These are phyloP conservation scores for Philantomba maxwellii DNA, from an alignment of 2,113 vertebrate species.

Conservation along the genomic window DNA sequence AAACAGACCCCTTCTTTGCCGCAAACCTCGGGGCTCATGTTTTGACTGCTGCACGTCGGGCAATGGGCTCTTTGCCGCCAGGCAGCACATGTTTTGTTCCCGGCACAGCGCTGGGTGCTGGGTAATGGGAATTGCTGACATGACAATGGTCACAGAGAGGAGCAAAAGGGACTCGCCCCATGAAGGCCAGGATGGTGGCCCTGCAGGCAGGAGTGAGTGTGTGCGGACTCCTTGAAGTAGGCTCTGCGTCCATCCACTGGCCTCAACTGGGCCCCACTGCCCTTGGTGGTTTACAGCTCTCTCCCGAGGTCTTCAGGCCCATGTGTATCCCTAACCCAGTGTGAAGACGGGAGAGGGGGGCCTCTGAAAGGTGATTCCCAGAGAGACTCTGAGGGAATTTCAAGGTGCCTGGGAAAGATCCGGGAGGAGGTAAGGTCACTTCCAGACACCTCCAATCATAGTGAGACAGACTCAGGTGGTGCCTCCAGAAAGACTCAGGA, in stretches of 20 bases:
- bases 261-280: neutral
- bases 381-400: neutral
- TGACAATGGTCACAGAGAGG: neutral
- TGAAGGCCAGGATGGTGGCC: neutral
- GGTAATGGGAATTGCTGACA: neutral
- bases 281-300: neutral
- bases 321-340: neutral
- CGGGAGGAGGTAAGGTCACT: neutral
- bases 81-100: neutral
- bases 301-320: neutral
- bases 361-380: neutral
- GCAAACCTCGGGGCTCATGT: neutral
- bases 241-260: neutral
- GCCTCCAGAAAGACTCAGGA: neutral
- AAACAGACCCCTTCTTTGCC: neutral
- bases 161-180: accelerated
- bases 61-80: neutral
- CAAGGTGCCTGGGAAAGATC: neutral
- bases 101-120: accelerated
- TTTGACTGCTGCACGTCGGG: neutral
- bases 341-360: accelerated
- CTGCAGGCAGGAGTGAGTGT: neutral
- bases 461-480: neutral
- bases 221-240: neutral
- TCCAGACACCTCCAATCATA: neutral